phyloP scores from a whole-genome alignment of 1,140 invertebrate species.

The Lasioglossum baleicum region DNA sequence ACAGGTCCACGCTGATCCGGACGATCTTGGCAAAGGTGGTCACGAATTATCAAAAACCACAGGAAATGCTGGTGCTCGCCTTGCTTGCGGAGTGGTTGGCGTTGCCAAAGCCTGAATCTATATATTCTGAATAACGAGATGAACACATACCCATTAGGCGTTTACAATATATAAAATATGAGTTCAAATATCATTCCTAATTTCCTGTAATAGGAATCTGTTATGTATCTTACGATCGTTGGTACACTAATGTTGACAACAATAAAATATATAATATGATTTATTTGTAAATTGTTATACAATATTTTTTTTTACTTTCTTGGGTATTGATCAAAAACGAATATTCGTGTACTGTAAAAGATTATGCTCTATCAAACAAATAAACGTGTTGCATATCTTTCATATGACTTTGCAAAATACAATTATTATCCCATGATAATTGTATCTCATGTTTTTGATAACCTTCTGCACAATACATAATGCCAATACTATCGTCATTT shows the following conservation, averaged over 20 bases:
- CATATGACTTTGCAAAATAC: not conserved
- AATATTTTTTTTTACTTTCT: not conserved
- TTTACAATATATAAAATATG: constrained; percentile 15
- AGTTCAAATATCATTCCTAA: constrained; percentile 38
- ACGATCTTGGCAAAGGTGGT: constrained; percentile 96
- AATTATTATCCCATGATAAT: not conserved
- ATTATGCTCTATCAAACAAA: not conserved
- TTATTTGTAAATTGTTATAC: constrained; percentile 6
- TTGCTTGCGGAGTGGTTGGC: constrained; percentile 99
- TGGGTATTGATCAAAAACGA: not conserved
- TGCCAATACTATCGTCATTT: too few species aligned
- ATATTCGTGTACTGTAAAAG: not conserved
- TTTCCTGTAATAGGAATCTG: constrained; percentile 29
- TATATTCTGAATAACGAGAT: not conserved
- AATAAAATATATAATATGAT: constrained; percentile 21
- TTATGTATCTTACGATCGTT: constrained; percentile 24
- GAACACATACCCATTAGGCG: not conserved
- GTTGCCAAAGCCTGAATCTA: constrained; percentile 82
- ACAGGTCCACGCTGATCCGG: constrained; percentile 92
- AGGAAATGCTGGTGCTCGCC: constrained; percentile 96
- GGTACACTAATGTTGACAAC: constrained; percentile 6
- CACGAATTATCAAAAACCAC: constrained; percentile 97
- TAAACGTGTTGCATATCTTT: not conserved
- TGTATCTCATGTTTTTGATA: not conserved
- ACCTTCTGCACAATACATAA: too few species aligned